Evolutionary conservation across 1,140 invertebrate genomes (phyloP).

Genomic region (Drosophila ficusphila): DNA sequence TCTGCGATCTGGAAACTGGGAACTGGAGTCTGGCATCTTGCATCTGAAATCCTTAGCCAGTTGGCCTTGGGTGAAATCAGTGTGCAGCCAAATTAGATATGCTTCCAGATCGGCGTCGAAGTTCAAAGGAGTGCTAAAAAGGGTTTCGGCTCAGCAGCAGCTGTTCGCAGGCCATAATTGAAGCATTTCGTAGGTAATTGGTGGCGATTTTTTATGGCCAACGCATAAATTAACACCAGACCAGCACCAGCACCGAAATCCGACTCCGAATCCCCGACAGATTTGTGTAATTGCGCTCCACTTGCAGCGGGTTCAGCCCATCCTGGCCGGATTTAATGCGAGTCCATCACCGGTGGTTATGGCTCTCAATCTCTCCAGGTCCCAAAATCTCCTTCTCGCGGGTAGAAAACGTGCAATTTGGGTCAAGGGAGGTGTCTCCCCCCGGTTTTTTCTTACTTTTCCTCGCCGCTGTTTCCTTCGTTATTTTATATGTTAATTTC

Average conservation of each 20-base stretch:
- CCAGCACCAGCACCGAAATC: conserved; percentile 8
- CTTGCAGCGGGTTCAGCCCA: conserved; percentile 21
- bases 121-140: conserved; percentile 68
- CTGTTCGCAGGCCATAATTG: conserved; percentile 78
- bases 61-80: conserved; percentile 46
- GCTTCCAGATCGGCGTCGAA: conserved; percentile 35
- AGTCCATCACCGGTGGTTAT: conserved; percentile 56
- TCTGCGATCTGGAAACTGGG: background rate
- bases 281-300: conserved; percentile 75
- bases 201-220: conserved; percentile 71
- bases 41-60: background rate
- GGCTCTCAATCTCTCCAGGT: conserved; percentile 43
- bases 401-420: conserved; percentile 64
- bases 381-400: conserved; percentile 10
- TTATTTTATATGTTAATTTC: conserved; percentile 78
- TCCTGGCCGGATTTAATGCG: conserved; percentile 54
- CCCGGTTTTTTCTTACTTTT: background rate
- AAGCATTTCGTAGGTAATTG: conserved; percentile 77
- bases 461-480: conserved; percentile 15
- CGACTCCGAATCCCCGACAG: conserved; percentile 43
- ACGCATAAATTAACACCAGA: conserved; percentile 82
- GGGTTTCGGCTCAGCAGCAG: conserved; percentile 69
- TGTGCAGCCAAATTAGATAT: conserved; percentile 54
- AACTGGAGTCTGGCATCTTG: background rate
- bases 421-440: conserved; percentile 52